These are phyloP conservation scores for Bradypodion ventrale DNA, from an alignment of 2,797 vertebrate genomes.

Conservation along the genomic window DNA sequence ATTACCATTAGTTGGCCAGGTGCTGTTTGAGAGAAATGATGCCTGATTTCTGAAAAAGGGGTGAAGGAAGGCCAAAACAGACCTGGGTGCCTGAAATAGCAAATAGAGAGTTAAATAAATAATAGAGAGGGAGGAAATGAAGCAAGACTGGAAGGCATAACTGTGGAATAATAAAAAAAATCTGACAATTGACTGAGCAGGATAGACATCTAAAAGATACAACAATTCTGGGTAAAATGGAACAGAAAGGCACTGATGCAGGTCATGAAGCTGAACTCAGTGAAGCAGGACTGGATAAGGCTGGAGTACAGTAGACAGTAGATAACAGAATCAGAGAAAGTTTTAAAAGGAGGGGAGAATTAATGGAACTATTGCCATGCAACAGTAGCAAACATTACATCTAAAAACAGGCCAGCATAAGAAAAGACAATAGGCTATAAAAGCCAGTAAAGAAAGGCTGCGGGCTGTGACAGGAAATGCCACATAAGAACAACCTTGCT, in stretches of 20 bases:
- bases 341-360: slow-evolving; percentile 17
- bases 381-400: background rate
- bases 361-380: slow-evolving; percentile 21
- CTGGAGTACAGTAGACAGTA: slow-evolving; percentile 24
- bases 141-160: slow-evolving; percentile 25
- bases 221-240: slow-evolving; percentile 6
- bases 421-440: background rate
- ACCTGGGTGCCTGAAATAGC: background rate
- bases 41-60: slow-evolving; percentile 1
- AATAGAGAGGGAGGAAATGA: slow-evolving; percentile 36
- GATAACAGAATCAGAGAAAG: slow-evolving; percentile 28
- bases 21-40: background rate
- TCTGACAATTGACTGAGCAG: slow-evolving; percentile 24
- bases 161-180: slow-evolving; percentile 30
- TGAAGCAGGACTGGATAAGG: slow-evolving; percentile 32
- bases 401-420: background rate
- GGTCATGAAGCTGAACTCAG: slow-evolving; percentile 29
- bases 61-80: background rate
- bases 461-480: background rate
- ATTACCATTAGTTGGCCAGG: background rate
- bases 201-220: slow-evolving; percentile 25
- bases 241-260: slow-evolving; percentile 40
- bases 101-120: slow-evolving; percentile 27
- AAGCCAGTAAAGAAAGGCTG: background rate
- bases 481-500: too few species aligned